Evolutionary conservation across 2,888 invertebrate species (phyloP).

Genomic region (Phytoseiulus persimilis): DNA sequence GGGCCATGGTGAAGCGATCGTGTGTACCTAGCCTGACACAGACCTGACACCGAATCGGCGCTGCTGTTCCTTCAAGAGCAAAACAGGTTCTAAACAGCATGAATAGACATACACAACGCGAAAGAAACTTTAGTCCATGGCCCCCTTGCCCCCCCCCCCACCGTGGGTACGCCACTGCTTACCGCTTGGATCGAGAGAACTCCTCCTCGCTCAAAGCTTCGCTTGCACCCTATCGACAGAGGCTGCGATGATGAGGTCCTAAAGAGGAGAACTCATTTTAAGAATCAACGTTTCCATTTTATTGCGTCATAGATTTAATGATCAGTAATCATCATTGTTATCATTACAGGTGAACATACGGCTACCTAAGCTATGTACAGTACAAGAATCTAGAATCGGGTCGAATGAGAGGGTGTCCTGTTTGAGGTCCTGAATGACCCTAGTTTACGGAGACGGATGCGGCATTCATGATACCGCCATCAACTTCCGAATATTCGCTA

Average conservation of each 20-base stretch:
- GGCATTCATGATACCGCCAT: neutral
- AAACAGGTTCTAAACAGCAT: too few species aligned
- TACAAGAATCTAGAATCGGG: neutral
- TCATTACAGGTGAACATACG: slow-evolving; percentile 31
- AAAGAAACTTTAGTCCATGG: too few species aligned
- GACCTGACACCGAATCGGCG: too few species aligned
- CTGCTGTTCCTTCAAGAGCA: too few species aligned
- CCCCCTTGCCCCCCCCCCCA: too few species aligned
- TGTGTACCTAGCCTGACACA: too few species aligned
- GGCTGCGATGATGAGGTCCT: neutral
- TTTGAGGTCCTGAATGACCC: neutral
- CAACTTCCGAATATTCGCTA: neutral
- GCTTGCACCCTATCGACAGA: too few species aligned
- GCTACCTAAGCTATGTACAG: slow-evolving; percentile 26
- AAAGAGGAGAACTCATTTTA: neutral
- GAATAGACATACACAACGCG: too few species aligned
- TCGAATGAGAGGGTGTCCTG: neutral
- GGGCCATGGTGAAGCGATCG: too few species aligned
- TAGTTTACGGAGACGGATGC: neutral
- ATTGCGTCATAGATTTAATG: neutral
- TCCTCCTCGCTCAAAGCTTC: too few species aligned
- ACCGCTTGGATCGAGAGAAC: too few species aligned
- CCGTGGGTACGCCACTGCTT: too few species aligned
- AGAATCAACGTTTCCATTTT: neutral
- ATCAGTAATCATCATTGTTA: neutral